Base-by-base conservation (phyloP, 2,113 vertebrate genomes). In the Caretta caretta region DNA sequence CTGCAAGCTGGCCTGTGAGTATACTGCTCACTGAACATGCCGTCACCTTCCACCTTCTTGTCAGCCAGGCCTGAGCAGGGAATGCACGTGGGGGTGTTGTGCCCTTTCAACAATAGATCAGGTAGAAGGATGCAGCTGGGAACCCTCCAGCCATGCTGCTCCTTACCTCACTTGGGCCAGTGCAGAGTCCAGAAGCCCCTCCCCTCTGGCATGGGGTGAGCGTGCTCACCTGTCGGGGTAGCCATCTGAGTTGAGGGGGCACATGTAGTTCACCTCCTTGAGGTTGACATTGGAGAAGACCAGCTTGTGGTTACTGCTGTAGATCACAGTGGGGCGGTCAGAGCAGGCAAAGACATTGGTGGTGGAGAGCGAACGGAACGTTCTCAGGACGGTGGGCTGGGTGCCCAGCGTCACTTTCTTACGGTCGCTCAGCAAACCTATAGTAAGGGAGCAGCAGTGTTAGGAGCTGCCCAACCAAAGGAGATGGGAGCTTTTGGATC, bases 181-280 rank as follows among this genome's bases (percentile, higher is more conserved):
- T 6, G 19, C 48, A 6, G 25, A 35, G 4, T 3, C 48, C 90
- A 59, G 31, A 38, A 13, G 42, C 50, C 24, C 4, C 12, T 12
- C 4, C 11, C 0, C 2, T 12, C 0, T 1, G 6, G 4, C 38
- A 31, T 10, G 5, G 1, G 10, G 42, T 46, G 49, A 0, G n/a
- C 35, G 19, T 20, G 11, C 98, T 95, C 83, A 99, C 99, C 99
- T 99, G 98, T 99, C 99, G 0, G 99, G 99, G 69, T 99, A 99
- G 0, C 99, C 99, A 48, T 99, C 99, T 0, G 99, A 99, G 98
- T 99, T 99, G 95, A 99, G 99, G 2, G 99, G 99, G 96, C 99
- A 99, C 99, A 99, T 99, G 95, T 99, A 99, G 98, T 99, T 99
- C 97, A 99, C 99, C 94, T 99, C 99, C 97, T 99, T 99, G 92